These are phyloP conservation scores for Sebastes paucispinis DNA, from an alignment of 2,797 vertebrate species.

Conservation along the genomic window DNA sequence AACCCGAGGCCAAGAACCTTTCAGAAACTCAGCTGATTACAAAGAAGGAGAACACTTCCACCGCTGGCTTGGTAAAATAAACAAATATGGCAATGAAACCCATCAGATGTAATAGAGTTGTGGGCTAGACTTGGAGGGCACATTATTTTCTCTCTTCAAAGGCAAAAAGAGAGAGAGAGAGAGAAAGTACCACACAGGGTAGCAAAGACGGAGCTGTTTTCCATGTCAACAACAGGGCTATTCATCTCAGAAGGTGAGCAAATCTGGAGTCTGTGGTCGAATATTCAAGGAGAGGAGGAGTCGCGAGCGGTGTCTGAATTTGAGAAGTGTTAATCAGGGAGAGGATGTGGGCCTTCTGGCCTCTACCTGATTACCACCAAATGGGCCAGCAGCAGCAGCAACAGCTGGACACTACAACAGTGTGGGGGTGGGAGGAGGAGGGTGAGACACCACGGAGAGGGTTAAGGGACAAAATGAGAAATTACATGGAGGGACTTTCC, in stretches of 20 bases:
- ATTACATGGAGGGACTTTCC: constrained; percentile 19
- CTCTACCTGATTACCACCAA: constrained; percentile 95
- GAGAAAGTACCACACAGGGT: constrained; percentile 18
- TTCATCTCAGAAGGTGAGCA: constrained; percentile 85
- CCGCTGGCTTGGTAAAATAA: constrained; percentile 74
- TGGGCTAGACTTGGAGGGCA: constrained; percentile 37
- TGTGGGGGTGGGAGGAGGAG: constrained; percentile 51
- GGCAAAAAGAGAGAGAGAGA: constrained; percentile 2
- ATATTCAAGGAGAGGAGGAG: constrained; percentile 80
- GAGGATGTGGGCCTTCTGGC: constrained; percentile 93
- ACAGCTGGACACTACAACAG: constrained; percentile 73
- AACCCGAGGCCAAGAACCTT: constrained; percentile 68
- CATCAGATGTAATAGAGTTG: constrained; percentile 63
- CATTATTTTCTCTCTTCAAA: constrained; percentile 57
- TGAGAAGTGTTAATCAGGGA: constrained; percentile 91
- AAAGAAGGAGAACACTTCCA: constrained; percentile 73
- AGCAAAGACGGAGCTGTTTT: constrained; percentile 39
- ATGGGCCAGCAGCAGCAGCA: constrained; percentile 77
- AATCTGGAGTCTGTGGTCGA: constrained; percentile 53
- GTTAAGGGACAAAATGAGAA: constrained; percentile 22
- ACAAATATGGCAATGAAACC: constrained; percentile 72
- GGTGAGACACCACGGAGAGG: constrained; percentile 22
- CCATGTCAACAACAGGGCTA: constrained; percentile 83
- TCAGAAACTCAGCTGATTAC: constrained; percentile 70
- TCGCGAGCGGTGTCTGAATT: constrained; percentile 86